A percentile compares a stretch with the other conserved stretches of the same genome.
Evolutionary conservation across 2,888 invertebrate genomes (phyloP).

Genomic region (Cremastinae sp.): DNA sequence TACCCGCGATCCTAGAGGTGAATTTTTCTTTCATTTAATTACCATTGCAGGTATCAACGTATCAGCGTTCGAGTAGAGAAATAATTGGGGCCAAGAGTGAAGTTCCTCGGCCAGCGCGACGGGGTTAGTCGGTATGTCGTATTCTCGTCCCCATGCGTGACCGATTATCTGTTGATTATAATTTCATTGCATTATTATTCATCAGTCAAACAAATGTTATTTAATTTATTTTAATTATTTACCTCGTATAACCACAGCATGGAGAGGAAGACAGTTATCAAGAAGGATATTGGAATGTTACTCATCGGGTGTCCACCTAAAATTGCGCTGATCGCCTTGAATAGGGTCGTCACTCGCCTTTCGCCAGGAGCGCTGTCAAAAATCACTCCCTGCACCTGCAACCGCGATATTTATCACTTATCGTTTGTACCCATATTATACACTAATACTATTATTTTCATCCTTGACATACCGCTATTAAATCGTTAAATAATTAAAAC

Average conservation of each 20-base stretch:
- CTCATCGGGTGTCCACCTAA: conserved; percentile 83
- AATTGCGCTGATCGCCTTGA: conserved; percentile 84
- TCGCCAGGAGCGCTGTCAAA: conserved; percentile 88
- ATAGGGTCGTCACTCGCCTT: conserved; percentile 82
- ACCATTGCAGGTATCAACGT: conserved; percentile 84
- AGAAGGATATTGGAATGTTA: conserved; percentile 82
- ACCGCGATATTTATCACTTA: conserved; percentile 2
- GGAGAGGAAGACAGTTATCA: conserved; percentile 82
- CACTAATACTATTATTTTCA: no score
- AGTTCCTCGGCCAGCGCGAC: conserved; percentile 83
- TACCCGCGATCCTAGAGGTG: background rate
- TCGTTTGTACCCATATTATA: no score
- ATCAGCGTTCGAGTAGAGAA: conserved; percentile 87
- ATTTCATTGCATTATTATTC: no score
- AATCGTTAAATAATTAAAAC: no score
- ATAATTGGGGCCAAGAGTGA: conserved; percentile 86
- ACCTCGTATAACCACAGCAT: conserved; percentile 85
- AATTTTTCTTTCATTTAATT: conserved; percentile 64
- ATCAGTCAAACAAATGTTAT: no score
- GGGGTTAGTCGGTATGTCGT: conserved; percentile 82
- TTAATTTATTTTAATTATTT: conserved; percentile 41
- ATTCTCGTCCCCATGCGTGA: conserved; percentile 76
- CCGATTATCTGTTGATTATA: conserved; percentile 74
- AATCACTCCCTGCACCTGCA: conserved; percentile 84
- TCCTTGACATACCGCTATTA: no score